Percentiles rank a stretch among this genome's conserved stretches.
Evolutionary conservation across 2,797 vertebrate genomes (phyloP).

Genomic region (Thalassophryne amazonica): DNA sequence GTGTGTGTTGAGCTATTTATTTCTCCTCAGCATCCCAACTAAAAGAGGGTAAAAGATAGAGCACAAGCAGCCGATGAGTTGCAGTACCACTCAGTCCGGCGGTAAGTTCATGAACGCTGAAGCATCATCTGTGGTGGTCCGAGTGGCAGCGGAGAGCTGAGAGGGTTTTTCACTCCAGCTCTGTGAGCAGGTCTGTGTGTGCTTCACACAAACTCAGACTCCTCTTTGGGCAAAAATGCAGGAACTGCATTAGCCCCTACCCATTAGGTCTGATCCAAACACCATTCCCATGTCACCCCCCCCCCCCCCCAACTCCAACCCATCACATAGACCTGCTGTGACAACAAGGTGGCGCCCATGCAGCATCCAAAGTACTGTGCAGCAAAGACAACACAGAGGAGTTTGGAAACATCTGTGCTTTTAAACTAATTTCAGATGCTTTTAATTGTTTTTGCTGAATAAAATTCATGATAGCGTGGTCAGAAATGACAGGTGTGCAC

Average conservation of each 20-base stretch:
- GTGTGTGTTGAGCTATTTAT: conserved; percentile 64
- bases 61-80: conserved; percentile 53
- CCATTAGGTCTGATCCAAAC: conserved; percentile 56
- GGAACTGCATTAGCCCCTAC: conserved; percentile 57
- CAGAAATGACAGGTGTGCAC: conserved; percentile 59
- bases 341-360: conserved; percentile 59
- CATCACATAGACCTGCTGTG: conserved; percentile 70
- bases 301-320: conserved; percentile 16
- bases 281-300: conserved; percentile 59
- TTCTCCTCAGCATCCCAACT: conserved; percentile 65
- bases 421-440: not conserved
- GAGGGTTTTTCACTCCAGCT: conserved; percentile 50
- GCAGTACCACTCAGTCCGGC: conserved; percentile 40
- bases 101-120: conserved; percentile 41
- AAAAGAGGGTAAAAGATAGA: conserved; percentile 67
- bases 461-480: conserved; percentile 8
- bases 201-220: conserved; percentile 60
- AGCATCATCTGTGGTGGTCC: conserved; percentile 64
- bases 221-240: conserved; percentile 67
- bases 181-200: conserved; percentile 52
- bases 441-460: not conserved
- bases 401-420: not conserved
- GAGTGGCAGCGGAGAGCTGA: conserved; percentile 46
- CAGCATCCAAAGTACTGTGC: conserved; percentile 19
- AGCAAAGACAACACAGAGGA: conserved; percentile 21